Conservation (phyloP, 1,140 invertebrate genomes). For the Bathynomus jamesi region DNA sequence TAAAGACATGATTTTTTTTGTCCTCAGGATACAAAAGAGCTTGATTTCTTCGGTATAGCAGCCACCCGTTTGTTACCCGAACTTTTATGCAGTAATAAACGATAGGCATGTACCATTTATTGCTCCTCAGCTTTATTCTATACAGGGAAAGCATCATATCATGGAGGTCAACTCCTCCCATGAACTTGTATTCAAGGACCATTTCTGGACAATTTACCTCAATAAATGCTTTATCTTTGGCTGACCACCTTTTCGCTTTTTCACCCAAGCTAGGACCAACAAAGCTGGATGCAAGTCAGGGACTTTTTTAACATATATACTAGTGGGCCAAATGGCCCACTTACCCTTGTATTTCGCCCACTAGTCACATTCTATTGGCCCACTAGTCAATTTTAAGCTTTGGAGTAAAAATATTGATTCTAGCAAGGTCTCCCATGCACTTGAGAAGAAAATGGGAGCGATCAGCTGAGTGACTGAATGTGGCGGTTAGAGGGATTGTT, state of each 20-base stretch:
- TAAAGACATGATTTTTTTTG: neutral
- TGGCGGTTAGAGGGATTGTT: too few species aligned
- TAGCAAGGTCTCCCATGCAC: too few species aligned
- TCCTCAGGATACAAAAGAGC: neutral
- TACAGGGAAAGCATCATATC: neutral
- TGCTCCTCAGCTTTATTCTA: neutral
- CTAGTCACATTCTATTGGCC: too few species aligned
- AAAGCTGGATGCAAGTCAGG: neutral
- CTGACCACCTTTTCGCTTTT: neutral
- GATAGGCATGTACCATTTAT: neutral
- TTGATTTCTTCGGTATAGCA: neutral
- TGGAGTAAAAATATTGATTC: too few species aligned
- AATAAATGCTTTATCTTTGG: neutral
- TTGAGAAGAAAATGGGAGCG: too few species aligned
- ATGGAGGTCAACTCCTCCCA: neutral
- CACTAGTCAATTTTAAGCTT: too few species aligned
- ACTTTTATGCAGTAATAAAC: neutral
- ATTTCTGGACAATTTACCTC: neutral
- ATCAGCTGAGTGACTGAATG: too few species aligned
- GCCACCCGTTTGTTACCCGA: neutral
- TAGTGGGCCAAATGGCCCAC: too few species aligned
- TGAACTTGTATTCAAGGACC: constrained; percentile 1
- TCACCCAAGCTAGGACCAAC: neutral
- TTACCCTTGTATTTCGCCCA: too few species aligned
- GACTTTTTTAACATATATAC: too few species aligned